Evolutionary conservation across 2,113 vertebrate genomes (phyloP).

Genomic region (Stegostoma tigrinum): DNA sequence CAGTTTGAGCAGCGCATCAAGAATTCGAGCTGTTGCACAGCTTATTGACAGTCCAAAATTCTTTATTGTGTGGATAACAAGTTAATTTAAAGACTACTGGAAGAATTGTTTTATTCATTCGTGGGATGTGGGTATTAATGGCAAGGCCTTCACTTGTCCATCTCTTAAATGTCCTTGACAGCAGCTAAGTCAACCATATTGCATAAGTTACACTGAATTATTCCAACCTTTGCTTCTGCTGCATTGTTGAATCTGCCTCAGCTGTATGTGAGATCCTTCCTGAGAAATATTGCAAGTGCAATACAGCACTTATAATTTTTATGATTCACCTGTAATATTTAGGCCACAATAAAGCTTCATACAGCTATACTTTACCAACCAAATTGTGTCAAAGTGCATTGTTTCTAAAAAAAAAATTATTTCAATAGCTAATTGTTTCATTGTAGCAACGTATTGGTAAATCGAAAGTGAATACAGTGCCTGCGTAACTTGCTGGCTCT

Average conservation of each 20-base stretch:
- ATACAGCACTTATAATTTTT: background rate
- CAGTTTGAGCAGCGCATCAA: background rate
- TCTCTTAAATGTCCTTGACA: too few species aligned
- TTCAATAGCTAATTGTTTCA: background rate
- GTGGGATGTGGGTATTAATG: too few species aligned
- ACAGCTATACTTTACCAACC: background rate
- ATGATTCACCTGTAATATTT: background rate
- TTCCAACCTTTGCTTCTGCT: background rate
- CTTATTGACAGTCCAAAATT: background rate
- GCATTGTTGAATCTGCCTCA: background rate
- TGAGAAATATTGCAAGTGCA: background rate
- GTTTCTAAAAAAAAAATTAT: background rate
- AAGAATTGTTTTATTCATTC: background rate
- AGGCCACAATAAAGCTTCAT: background rate
- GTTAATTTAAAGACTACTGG: background rate
- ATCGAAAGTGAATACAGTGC: background rate
- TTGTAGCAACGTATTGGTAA: background rate
- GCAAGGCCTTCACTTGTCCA: too few species aligned
- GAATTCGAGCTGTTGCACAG: background rate
- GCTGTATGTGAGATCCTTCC: background rate
- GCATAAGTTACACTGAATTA: background rate
- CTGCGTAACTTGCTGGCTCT: background rate
- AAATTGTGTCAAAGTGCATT: background rate
- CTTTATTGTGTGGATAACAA: background rate
- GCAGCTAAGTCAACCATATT: too few species aligned